Evolutionary conservation across 2,888 invertebrate species (phyloP).

Genomic region (Carcina quercana): DNA sequence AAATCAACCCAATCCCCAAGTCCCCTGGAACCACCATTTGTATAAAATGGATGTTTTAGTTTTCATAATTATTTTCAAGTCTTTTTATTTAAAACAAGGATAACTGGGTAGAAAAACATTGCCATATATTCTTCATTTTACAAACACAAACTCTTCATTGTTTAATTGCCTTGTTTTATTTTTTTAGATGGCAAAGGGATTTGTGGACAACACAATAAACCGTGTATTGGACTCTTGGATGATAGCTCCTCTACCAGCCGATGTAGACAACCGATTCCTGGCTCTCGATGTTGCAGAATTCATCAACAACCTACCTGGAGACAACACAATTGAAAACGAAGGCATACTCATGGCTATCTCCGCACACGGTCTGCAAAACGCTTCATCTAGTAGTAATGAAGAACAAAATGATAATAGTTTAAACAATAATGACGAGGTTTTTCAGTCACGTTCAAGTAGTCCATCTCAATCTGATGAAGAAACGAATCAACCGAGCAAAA

Average conservation of each 20-base stretch:
- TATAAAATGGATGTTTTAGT: no score
- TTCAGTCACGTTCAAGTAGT: conserved; percentile 30
- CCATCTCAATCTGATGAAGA: conserved; percentile 38
- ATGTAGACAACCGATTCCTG: conserved; percentile 41
- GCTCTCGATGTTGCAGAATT: conserved; percentile 67
- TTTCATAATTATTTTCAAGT: no score
- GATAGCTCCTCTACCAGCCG: conserved; percentile 55
- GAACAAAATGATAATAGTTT: conserved; percentile 3
- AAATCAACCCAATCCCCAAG: no score
- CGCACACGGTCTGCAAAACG: conserved; percentile 78
- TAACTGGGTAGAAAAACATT: no score
- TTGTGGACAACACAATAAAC: conserved; percentile 82
- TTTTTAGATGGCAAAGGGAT: conserved; percentile 74
- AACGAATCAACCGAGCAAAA: conserved; percentile 9
- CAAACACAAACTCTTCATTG: no score
- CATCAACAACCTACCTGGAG: conserved; percentile 69
- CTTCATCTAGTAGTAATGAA: conserved; percentile 31
- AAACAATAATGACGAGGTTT: conserved; percentile 19
- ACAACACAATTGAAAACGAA: conserved; percentile 78
- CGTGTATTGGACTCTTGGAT: conserved; percentile 77
- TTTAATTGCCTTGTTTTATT: not conserved
- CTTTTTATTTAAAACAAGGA: no score
- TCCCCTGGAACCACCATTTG: no score
- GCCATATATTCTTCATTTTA: no score
- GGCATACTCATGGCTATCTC: conserved; percentile 84